Evolutionary conservation across 2,113 vertebrate genomes (phyloP).

Genomic region (Plecturocebus donacophilus): DNA sequence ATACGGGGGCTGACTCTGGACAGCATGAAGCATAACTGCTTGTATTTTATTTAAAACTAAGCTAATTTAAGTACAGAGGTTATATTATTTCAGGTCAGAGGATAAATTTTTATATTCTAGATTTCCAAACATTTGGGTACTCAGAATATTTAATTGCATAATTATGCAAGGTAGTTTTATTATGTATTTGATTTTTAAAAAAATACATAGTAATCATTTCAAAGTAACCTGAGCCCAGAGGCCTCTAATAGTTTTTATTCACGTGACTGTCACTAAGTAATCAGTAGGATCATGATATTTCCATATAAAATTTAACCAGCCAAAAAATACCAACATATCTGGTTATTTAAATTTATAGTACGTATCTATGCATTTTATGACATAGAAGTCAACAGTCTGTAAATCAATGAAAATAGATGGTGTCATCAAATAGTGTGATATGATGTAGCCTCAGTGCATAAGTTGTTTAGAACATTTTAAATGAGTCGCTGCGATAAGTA

Average conservation of each 20-base stretch:
- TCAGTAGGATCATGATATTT: neutral
- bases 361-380: neutral
- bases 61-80: neutral
- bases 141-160: conserved; percentile 29
- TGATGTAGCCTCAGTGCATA: neutral
- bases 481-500: neutral
- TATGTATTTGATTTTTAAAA: neutral
- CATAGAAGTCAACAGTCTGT: neutral
- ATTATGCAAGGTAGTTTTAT: neutral
- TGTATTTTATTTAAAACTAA: neutral
- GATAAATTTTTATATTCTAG: neutral
- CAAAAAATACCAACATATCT: neutral
- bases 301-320: neutral
- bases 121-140: conserved; percentile 22
- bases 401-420: neutral
- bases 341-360: neutral
- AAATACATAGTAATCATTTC: neutral
- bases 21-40: neutral
- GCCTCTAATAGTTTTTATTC: neutral
- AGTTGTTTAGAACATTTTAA: neutral
- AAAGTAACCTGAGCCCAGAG: neutral
- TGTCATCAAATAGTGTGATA: neutral
- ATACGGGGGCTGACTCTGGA: neutral
- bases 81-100: neutral
- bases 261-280: neutral